Conservation (phyloP, 2,888 invertebrate genomes). For the Agrotis puta region DNA sequence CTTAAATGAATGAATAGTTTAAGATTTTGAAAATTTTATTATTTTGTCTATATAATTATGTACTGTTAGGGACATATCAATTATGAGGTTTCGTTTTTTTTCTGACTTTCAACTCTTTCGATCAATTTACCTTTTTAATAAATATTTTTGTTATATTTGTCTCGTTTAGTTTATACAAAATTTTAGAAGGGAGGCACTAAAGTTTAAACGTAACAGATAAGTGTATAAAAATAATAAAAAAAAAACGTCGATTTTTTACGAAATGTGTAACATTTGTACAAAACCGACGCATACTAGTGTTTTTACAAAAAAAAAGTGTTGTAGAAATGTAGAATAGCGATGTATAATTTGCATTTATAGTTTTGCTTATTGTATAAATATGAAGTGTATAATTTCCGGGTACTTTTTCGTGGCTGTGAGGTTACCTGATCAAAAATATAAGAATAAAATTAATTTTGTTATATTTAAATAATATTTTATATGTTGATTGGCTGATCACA, state of each 20-base stretch:
- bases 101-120: constrained; percentile 27
- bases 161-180: constrained; percentile 21
- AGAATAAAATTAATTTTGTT: constrained; percentile 49
- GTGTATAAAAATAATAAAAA: constrained; percentile 29
- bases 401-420: constrained; percentile 82
- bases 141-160: not conserved
- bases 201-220: constrained; percentile 37
- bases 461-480: constrained; percentile 58
- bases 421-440: constrained; percentile 74
- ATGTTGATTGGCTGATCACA: constrained; percentile 77
- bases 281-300: constrained; percentile 40
- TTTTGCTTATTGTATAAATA: constrained; percentile 57
- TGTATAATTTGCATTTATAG: constrained; percentile 59
- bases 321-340: constrained; percentile 47
- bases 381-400: constrained; percentile 58
- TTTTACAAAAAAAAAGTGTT: constrained; percentile 53
- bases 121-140: constrained; percentile 36
- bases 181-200: constrained; percentile 26
- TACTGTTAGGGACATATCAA: constrained; percentile 65
- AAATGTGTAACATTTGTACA: constrained; percentile 52
- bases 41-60: constrained; percentile 51
- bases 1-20: constrained; percentile 59
- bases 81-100: constrained; percentile 22
- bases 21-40: constrained; percentile 50
- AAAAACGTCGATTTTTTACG: constrained; percentile 42